These are phyloP conservation scores for Branchinecta lynchi DNA, from an alignment of 1,140 invertebrate genomes.

Conservation along the genomic window DNA sequence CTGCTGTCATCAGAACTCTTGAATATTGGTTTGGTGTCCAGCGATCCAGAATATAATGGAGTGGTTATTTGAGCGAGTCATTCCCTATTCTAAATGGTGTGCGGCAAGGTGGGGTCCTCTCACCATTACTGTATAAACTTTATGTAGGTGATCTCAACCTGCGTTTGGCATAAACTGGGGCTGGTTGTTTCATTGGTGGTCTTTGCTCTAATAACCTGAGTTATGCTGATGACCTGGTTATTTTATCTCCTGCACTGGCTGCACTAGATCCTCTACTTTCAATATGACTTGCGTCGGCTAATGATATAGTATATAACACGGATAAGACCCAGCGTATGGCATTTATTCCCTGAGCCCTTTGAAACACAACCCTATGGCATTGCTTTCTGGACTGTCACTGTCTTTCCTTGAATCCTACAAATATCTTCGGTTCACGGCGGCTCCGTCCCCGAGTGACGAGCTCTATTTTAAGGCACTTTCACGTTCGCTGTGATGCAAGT, in stretches of 20 bases:
- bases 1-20: constrained; percentile 9
- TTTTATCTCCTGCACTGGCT: constrained; percentile 2
- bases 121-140: constrained; percentile 6
- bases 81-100: too few relatives aligned
- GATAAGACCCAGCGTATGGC: constrained; percentile 4
- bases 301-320: constrained; percentile 1
- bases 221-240: too few relatives aligned
- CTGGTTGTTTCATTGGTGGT: constrained; percentile 5
- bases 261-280: constrained; percentile 1
- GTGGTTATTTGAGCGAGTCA: constrained; percentile 1
- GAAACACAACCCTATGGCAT: not conserved
- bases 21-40: not conserved
- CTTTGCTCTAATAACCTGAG: not conserved
- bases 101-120: constrained; percentile 8
- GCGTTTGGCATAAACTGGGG: constrained; percentile 8
- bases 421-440: constrained; percentile 1
- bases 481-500: constrained; percentile 4
- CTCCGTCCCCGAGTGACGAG: constrained; percentile 2
- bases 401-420: constrained; percentile 10
- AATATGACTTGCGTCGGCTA: constrained; percentile 9
- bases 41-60: not conserved
- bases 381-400: not conserved
- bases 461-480: constrained; percentile 1
- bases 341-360: constrained; percentile 9
- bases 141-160: constrained; percentile 1